Evolutionary conservation across 2,888 invertebrate species (phyloP), one percentile per base, ranked within the genome.

Genomic region (Ornithoptera priamus): DNA sequence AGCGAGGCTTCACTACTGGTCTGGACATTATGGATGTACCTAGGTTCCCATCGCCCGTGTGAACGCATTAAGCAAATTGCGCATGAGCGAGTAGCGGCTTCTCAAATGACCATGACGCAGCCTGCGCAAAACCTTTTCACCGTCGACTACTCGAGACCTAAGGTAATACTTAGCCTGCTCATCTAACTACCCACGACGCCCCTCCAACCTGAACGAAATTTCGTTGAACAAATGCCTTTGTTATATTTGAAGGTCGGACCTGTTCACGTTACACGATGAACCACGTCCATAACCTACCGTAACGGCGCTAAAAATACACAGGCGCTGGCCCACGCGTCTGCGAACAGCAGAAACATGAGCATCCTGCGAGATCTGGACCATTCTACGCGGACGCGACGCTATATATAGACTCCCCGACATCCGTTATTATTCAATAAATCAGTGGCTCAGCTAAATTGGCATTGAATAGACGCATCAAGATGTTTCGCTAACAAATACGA

Each of bases 281-380:
- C 30, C 65, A 56, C 65, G 36, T 17, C 69, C 66, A 59, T 66
- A 66, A 62, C 69, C 65, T 70, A 58, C 66, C 66, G 58, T 58
- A 69, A 69, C 62, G 53, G 17, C 12, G 18, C 50, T 53, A 62
- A 46, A 46, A 65, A 69, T 65, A 62, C 20, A 17, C 22, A 15
- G 6, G 22, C 53, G 22, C 59, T 30, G 20, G 20, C 39, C n/a
- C 61, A 42, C 56, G 18, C 60, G 50, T 22, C 17, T 1, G 7
- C 7, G 30, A 5, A 30, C 30, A 30, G 30, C 4, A 30, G 30
- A 30, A 30, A 30, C 30, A 30, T 30, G 22, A 50, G 53, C 58
- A 30, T 57, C 18, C 62, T 22, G 22, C 22, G 24, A 22, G 12
- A 61, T 65, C 22, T 24, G 30, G 57, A 42, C 22, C 24, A 62